Evolutionary conservation across 2,888 invertebrate genomes (phyloP).

Genomic region (Erannis defoliaria): DNA sequence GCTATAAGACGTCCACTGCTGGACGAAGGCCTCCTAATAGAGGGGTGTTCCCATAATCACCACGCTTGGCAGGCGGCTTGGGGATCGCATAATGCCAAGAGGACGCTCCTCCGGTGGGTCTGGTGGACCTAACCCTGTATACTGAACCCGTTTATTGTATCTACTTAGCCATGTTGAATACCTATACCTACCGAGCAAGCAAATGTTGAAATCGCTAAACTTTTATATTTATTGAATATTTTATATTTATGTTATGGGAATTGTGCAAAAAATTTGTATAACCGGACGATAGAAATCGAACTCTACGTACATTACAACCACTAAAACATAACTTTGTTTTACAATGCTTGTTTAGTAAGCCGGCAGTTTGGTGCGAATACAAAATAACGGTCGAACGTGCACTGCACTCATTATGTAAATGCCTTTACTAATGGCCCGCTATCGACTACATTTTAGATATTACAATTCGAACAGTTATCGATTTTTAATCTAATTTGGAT

Average conservation of each 20-base stretch:
- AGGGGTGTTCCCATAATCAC: no score
- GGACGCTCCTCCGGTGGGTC: no score
- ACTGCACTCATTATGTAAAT: constrained; percentile 38
- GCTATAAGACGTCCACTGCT: no score
- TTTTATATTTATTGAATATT: no score
- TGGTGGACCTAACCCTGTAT: no score
- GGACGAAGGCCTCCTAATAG: no score
- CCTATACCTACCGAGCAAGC: background rate
- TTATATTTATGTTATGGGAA: background rate
- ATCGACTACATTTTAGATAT: constrained; percentile 22
- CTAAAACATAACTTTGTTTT: constrained; percentile 2
- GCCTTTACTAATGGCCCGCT: constrained; percentile 30
- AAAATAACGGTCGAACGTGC: constrained; percentile 23
- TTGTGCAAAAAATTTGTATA: background rate
- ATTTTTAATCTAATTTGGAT: constrained; percentile 18
- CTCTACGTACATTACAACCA: background rate
- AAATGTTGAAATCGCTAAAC: background rate
- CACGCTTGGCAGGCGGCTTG: no score
- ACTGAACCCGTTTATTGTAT: no score
- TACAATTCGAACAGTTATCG: constrained; percentile 16
- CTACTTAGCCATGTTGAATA: no score
- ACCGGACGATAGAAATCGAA: background rate
- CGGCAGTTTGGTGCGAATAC: constrained; percentile 17
- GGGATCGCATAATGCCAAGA: no score
- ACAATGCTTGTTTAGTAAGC: constrained; percentile 11